Evolutionary conservation across 1,140 invertebrate species (phyloP), one percentile per base, ranked within the genome.

Genomic region (Ylistrum balloti): DNA sequence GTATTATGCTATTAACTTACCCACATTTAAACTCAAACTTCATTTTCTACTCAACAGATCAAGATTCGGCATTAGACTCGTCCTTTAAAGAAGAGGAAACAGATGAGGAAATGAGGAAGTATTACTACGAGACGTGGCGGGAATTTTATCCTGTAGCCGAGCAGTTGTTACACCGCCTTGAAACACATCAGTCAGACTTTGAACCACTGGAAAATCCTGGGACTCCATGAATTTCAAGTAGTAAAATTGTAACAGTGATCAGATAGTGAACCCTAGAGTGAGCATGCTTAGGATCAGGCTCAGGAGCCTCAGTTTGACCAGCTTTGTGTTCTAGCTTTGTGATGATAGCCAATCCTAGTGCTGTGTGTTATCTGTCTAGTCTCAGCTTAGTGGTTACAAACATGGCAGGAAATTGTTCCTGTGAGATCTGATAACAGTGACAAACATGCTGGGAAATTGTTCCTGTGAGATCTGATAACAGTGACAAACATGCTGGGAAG

Each of bases 101-200:
- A 17, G 95, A 96, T 85, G 94, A 93, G 13, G 95, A 95, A 35
- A 93, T 95, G 91, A 93, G 92, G 89, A 92, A 94, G 33, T 95
- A 92, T 91, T 91, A 95, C 33, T 90, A 93, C 22, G 95, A 96
- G 13, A 93, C 92, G 0, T 96, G 96, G 96, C 90, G 95, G 74
- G 91, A 91, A 13, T 96, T 96, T 89, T 94, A 92, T 92, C 94
- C 95, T 33, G 95, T 96, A 9, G 96, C 95, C n/a, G 90, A 93
- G 41, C 94, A 96, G 88, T 91, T 96, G 11, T 89, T 95, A 45
- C 92, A 95, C 17, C 91, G 96, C 89, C 94, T 96, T 38, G 95
- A 96, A 92, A 90, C 92, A 15, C 93, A 96, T 89, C 93, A 93
- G 33, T 96, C 95, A 38, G 90, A 94, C 33, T 94, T 96, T 90